Evolutionary conservation across 2,113 vertebrate genomes (phyloP).

Genomic region (Lates calcarifer): DNA sequence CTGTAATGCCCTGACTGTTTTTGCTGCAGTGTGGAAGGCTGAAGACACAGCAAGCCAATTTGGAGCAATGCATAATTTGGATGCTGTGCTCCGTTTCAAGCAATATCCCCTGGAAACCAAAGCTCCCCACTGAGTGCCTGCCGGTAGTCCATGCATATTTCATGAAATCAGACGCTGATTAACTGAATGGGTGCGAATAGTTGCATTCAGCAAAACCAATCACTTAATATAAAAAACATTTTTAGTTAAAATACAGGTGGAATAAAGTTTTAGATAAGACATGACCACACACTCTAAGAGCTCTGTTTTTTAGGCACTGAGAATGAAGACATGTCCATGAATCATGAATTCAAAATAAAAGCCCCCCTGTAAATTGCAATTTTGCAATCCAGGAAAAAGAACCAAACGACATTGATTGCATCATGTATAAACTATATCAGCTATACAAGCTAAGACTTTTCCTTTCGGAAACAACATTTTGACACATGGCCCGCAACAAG

Average conservation of each 20-base stretch:
- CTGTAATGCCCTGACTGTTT: constrained; percentile 9
- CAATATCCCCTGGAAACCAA: constrained; percentile 56
- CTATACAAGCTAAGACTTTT: neutral
- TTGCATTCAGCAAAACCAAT: constrained; percentile 66
- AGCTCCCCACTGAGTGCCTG: constrained; percentile 63
- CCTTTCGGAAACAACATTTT: too few species aligned
- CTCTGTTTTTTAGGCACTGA: neutral
- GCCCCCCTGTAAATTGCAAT: neutral
- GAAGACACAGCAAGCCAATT: constrained; percentile 65
- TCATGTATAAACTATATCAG: neutral
- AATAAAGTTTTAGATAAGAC: neutral
- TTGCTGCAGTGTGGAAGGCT: constrained; percentile 22
- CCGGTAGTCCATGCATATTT: constrained; percentile 80
- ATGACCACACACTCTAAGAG: neutral
- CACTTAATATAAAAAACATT: constrained; percentile 33
- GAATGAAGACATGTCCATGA: neutral
- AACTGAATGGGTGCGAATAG: constrained; percentile 61
- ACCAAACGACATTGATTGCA: neutral
- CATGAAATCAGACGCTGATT: constrained; percentile 83
- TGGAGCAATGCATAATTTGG: constrained; percentile 60
- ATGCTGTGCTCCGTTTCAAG: constrained; percentile 46
- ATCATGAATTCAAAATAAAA: neutral
- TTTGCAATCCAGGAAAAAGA: neutral
- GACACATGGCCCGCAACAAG: too few species aligned
- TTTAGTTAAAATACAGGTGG: neutral